A percentile compares a stretch with the other conserved stretches of the same genome.
phyloP scores from a whole-genome alignment of 2,797 vertebrate species.

The Crax fasciolata region DNA sequence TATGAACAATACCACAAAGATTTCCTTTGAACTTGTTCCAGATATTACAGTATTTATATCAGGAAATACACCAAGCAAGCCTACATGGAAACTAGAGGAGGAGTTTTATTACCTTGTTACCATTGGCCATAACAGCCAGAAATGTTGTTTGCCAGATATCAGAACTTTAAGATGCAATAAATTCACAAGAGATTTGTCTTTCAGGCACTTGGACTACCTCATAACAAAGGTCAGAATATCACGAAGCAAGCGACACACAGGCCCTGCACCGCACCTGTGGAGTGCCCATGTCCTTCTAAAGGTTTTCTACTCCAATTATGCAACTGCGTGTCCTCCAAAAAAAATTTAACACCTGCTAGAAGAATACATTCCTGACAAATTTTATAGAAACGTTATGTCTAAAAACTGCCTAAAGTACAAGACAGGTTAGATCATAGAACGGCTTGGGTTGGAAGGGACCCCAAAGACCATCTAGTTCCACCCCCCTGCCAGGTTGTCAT shows the following conservation, averaged over 20 bases:
- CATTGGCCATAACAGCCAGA: background rate
- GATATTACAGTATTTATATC: constrained; percentile 27
- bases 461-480: too few species aligned
- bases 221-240: background rate
- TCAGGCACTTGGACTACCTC: background rate
- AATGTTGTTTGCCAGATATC: background rate
- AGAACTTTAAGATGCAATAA: background rate
- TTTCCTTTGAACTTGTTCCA: constrained; percentile 49
- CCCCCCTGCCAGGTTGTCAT: too few species aligned
- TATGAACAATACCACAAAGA: constrained; percentile 10
- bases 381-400: background rate
- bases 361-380: background rate
- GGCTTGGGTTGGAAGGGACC: too few species aligned
- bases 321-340: background rate
- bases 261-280: background rate
- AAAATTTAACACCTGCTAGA: background rate
- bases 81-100: constrained; percentile 17
- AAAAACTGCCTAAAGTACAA: background rate
- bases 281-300: background rate
- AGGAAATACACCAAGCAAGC: constrained; percentile 77
- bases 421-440: background rate
- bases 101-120: constrained; percentile 53
- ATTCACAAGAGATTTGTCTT: background rate
- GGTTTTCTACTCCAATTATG: background rate
- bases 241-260: background rate